Percentiles rank a stretch among this genome's conserved stretches.
These are phyloP conservation scores for Mallateleia sp. DNA, from an alignment of 2,888 invertebrate species.

Conservation along the genomic window DNA sequence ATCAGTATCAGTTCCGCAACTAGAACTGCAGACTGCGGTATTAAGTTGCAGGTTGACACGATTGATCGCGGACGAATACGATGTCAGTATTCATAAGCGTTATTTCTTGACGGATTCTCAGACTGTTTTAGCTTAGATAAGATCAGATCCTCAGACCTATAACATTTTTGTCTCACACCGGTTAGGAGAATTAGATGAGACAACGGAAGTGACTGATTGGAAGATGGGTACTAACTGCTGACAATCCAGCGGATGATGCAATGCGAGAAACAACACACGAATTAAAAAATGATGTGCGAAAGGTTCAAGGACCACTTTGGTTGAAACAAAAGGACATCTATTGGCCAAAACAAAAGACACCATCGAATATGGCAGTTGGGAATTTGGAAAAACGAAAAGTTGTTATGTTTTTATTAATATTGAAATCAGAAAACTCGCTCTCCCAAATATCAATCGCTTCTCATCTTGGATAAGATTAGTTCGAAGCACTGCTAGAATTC, in stretches of 20 bases:
- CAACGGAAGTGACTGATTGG: slow-evolving; percentile 78
- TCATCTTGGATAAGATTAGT: slow-evolving; percentile 24
- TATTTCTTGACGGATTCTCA: slow-evolving; percentile 72
- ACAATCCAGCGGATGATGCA: slow-evolving; percentile 74
- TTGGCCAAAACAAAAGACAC: too few relatives aligned
- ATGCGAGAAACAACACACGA: not conserved
- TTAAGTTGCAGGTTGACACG: slow-evolving; percentile 54
- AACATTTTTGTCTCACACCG: slow-evolving; percentile 76
- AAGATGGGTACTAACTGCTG: slow-evolving; percentile 76
- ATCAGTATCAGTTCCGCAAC: slow-evolving; percentile 46
- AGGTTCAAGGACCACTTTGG: not conserved
- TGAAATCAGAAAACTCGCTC: not conserved
- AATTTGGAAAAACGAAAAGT: too few relatives aligned
- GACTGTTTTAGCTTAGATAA: slow-evolving; percentile 76
- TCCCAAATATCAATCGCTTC: slow-evolving; percentile 79
- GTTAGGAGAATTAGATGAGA: slow-evolving; percentile 76
- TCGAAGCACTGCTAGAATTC: too few relatives aligned
- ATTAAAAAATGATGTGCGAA: not conserved
- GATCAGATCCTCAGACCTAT: slow-evolving; percentile 55
- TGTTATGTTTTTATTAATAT: too few relatives aligned
- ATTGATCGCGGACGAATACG: slow-evolving; percentile 36
- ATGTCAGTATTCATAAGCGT: slow-evolving; percentile 23
- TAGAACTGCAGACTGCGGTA: slow-evolving; percentile 72
- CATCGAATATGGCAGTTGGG: too few relatives aligned
- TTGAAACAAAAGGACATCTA: not conserved